Evolutionary conservation across 2,888 invertebrate genomes (phyloP), one percentile per base, ranked within the genome.

Genomic region (Epiblema foenella): DNA sequence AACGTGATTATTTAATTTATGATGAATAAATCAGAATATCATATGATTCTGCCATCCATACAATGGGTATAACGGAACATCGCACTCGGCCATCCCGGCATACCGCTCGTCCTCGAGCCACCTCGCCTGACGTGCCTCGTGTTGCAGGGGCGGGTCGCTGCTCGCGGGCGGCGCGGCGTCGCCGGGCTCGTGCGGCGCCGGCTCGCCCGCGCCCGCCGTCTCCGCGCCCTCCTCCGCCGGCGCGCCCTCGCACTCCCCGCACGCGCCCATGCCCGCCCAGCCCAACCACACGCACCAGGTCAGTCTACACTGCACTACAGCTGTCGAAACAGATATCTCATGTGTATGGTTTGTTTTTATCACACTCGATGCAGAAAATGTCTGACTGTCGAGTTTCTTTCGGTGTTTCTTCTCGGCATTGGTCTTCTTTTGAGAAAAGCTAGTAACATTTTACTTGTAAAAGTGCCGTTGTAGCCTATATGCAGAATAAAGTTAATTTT

Each of bases 161-260:
- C 42, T 76, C 72, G 76, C 76, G 69, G 78, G 83, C 75, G 85
- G 83, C 76, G 84, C 81, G 76, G 86, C 79, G 72, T 93, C 93
- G 75, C 93, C 93, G 69, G 93, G 87, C 83, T 90, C 90, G 84
- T 91, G 91, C 86, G 92, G 90, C 79, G 90, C 83, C 75, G 93
- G 89, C 52, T 94, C 94, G 69, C 93, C 94, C 52, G 88, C 92
- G 73, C 82, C 89, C 59, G 86, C 86, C 64, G 89, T 85, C 75
- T 88, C 92, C 39, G 89, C 89, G 77, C 90, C 90, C 66, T 84
- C 89, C 73, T 91, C 89, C 39, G 91, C 90, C 79, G 93, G 90
- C 78, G 87, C 91, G 75, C 87, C 86, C 75, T 88, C 89, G 60
- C 82, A 88, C 78, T 87, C 91, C 75, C 88, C 90, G 73, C 85